Evolutionary conservation across 2,888 invertebrate species (phyloP), one percentile per base, ranked within the genome.

Genomic region (Endomychus coccineus): DNA sequence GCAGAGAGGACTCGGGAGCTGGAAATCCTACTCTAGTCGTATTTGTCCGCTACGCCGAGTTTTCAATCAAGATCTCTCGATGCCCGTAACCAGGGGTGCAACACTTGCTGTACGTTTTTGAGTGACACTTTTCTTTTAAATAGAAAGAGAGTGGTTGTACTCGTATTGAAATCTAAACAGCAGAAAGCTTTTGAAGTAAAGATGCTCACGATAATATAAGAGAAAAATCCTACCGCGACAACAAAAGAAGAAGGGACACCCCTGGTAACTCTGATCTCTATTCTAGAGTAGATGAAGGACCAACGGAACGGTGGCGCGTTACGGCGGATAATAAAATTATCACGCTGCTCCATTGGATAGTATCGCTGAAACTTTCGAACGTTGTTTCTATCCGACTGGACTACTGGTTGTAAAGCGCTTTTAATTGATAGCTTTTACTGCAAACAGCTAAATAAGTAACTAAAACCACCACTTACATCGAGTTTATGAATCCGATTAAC

Each of bases 1-100:
- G 51, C 54, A 54, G 48, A 56, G 55, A 57, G 52, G 51, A 54
- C 51, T 56, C 52, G 49, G 52, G 52, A 49, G 54, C 53, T 55
- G 52, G 55, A 59, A 60, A 61, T 61, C 61, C 59, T 55, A 54
- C 58, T 60, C 54, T 56, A 58, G 56, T 57, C 58, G 58, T 56
- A 61, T 61, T 61, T 57, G 57, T 59, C 54, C 61, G 61, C 62
- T 61, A 60, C 59, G 61, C 48, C 58, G 61, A 52, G 59, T 62
- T 63, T 62, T 62, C 61, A 63, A 63, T 63, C 62, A 63, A 62
- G 58, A 59, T 57, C 59, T 55, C 60, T 60, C 61, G 60, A 62
- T 57, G 53, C 56, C 50, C 45, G 48, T 52, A 52, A 55, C 58
- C 53, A 56, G 54, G 50, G 55, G 52, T 55, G 54, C 52, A 49